Evolutionary conservation across 2,113 vertebrate genomes (phyloP).

Genomic region (Tachysurus fulvidraco): DNA sequence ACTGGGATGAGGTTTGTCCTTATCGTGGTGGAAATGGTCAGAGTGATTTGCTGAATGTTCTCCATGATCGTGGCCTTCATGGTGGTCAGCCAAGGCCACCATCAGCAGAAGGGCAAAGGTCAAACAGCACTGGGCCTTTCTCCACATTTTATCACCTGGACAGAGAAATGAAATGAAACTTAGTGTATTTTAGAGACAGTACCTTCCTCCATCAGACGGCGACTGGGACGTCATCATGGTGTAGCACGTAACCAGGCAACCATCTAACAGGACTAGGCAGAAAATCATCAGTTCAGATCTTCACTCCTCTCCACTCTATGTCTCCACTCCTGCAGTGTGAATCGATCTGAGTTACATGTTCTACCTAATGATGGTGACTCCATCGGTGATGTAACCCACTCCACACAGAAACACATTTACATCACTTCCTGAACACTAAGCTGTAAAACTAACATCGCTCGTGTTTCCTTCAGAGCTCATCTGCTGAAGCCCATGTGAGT

Average conservation of each 20-base stretch:
- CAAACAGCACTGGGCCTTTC: constrained; percentile 62
- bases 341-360: too few relatives aligned
- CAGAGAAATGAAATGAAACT: not conserved
- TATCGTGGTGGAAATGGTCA: constrained; percentile 53
- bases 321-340: too few relatives aligned
- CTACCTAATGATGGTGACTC: too few relatives aligned
- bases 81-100: constrained; percentile 56
- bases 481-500: not conserved
- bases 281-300: not conserved
- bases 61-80: constrained; percentile 34
- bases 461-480: not conserved
- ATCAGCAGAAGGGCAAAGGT: constrained; percentile 66
- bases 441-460: not conserved
- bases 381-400: not conserved
- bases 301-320: too few relatives aligned
- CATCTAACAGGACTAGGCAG: not conserved
- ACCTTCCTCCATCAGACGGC: not conserved
- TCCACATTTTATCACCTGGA: constrained; percentile 67
- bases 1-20: constrained; percentile 47
- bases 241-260: not conserved
- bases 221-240: not conserved
- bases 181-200: too few relatives aligned
- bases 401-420: not conserved
- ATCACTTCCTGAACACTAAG: not conserved
- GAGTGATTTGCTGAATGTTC: constrained; percentile 42